Conservation (phyloP, 2,113 vertebrate species). For the Myrmophylax atrothorax region DNA sequence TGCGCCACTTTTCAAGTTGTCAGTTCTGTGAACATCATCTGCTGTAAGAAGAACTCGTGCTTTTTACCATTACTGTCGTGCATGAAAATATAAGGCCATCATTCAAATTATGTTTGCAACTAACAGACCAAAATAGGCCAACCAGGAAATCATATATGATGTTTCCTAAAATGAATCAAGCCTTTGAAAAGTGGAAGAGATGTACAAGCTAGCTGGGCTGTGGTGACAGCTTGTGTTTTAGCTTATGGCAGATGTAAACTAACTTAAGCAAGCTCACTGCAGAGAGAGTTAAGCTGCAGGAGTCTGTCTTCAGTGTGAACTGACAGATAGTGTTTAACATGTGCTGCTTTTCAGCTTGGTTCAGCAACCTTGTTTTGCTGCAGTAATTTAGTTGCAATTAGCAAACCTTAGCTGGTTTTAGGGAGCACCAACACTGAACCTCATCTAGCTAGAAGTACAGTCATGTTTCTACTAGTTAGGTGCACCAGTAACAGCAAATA, state of each 20-base stretch:
- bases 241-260: background rate
- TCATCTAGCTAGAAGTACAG: background rate
- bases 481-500: background rate
- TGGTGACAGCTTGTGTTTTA: background rate
- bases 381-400: background rate
- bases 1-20: background rate
- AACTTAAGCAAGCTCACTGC: background rate
- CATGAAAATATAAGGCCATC: background rate
- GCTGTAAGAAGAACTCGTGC: background rate
- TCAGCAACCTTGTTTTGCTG: background rate
- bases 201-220: background rate
- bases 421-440: background rate
- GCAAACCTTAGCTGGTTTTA: background rate
- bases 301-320: background rate
- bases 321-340: background rate
- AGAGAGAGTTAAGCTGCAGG: background rate
- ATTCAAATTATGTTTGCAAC: background rate
- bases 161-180: background rate
- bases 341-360: background rate
- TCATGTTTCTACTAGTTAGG: background rate
- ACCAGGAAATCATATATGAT: background rate
- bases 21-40: background rate
- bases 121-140: background rate
- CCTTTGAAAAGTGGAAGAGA: background rate
- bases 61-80: background rate